Evolutionary conservation across 2,797 vertebrate species (phyloP).

Genomic region (Sebastes iracundus): DNA sequence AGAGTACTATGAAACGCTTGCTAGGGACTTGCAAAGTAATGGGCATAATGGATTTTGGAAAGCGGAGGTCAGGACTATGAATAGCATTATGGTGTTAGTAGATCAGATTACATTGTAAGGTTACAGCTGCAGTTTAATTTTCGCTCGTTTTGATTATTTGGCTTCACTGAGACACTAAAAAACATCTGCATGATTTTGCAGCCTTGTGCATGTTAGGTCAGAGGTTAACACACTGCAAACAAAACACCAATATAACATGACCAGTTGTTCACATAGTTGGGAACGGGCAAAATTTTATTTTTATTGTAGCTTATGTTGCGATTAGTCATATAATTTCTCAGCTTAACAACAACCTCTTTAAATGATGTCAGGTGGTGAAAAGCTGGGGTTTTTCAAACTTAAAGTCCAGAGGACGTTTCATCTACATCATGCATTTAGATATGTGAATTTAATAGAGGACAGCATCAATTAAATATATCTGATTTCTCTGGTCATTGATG

Average conservation of each 20-base stretch:
- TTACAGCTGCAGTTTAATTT: background rate
- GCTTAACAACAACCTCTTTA: background rate
- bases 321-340: background rate
- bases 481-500: background rate
- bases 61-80: background rate
- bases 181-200: background rate
- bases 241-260: background rate
- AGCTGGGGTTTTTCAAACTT: background rate
- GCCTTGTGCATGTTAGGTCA: background rate
- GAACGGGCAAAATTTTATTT: background rate
- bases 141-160: background rate
- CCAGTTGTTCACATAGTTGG: background rate
- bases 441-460: background rate
- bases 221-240: background rate
- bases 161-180: background rate
- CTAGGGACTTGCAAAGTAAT: constrained; percentile 12
- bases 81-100: background rate
- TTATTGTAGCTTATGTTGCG: background rate
- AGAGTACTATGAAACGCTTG: background rate
- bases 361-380: background rate
- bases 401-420: too few species aligned
- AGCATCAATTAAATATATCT: background rate
- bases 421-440: too few species aligned
- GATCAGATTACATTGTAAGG: background rate
- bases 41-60: background rate